Conservation (phyloP, 2,888 invertebrate genomes). For the Diarsia brunnea region DNA sequence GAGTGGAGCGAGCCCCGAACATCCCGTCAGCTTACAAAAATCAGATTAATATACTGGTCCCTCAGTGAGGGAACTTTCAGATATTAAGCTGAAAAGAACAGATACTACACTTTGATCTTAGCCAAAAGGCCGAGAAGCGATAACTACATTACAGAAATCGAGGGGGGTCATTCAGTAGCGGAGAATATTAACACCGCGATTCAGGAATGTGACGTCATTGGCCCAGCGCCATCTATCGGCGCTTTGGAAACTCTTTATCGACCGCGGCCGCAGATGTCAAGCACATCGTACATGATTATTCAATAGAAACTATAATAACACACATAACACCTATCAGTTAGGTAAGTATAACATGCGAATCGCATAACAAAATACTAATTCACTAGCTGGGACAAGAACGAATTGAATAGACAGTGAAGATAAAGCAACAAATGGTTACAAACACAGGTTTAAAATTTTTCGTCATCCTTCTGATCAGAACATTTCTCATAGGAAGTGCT, state of each 20-base stretch:
- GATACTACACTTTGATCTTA: slow-evolving; percentile 3
- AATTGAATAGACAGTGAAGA: too few relatives aligned
- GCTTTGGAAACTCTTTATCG: neutral
- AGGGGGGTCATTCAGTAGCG: slow-evolving; percentile 11
- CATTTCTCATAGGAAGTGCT: neutral
- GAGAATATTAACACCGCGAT: slow-evolving; percentile 33
- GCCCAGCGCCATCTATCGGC: neutral
- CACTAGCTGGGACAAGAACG: too few relatives aligned
- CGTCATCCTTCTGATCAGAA: neutral
- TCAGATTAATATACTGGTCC: slow-evolving; percentile 28
- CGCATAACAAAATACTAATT: too few relatives aligned
- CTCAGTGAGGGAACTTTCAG: slow-evolving; percentile 15
- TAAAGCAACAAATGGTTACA: too few relatives aligned
- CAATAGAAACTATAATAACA: too few relatives aligned
- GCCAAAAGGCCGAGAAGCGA: slow-evolving; percentile 35
- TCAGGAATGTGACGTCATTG: neutral
- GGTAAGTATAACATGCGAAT: too few relatives aligned
- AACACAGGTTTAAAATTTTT: neutral
- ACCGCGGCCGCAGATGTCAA: too few relatives aligned
- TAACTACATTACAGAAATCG: neutral
- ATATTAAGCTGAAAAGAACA: slow-evolving; percentile 22
- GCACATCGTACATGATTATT: too few relatives aligned
- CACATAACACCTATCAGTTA: too few relatives aligned
- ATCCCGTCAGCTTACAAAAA: slow-evolving; percentile 32
- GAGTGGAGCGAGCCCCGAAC: slow-evolving; percentile 24